phyloP scores from a whole-genome alignment of 1,140 invertebrate genomes.

The Lerema accius region DNA sequence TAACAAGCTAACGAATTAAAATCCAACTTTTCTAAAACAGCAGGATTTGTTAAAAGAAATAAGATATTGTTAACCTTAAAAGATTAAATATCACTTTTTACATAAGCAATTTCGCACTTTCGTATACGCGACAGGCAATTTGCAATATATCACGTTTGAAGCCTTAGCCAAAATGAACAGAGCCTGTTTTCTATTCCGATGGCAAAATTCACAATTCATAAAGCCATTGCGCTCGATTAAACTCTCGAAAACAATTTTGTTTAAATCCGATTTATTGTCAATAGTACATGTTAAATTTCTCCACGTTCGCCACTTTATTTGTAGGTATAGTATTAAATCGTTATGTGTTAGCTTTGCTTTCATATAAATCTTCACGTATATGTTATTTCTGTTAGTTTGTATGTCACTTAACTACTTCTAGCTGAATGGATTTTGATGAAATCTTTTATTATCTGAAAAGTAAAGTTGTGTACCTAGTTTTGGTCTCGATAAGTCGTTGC shows the following conservation, averaged over 20 bases:
- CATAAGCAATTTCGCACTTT: slow-evolving; percentile 12
- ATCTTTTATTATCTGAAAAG: no score
- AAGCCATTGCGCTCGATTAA: not conserved
- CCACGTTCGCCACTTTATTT: not conserved
- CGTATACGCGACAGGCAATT: slow-evolving; percentile 24
- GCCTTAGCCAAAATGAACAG: slow-evolving; percentile 4
- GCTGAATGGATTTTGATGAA: no score
- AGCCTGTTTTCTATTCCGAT: slow-evolving; percentile 16
- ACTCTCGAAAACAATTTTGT: not conserved
- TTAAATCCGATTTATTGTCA: not conserved
- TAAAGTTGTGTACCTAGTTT: no score
- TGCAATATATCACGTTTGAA: slow-evolving; percentile 31
- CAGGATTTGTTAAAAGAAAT: not conserved
- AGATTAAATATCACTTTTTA: slow-evolving; percentile 17
- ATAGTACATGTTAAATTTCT: not conserved
- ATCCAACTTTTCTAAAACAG: no score
- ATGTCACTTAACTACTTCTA: no score
- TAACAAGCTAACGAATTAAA: no score
- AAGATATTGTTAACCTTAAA: not conserved
- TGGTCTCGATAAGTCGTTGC: no score
- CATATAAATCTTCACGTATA: no score
- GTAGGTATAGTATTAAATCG: no score
- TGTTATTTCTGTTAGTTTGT: no score
- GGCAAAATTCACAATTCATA: slow-evolving; percentile 11
- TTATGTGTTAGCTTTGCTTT: no score